Base-by-base conservation (phyloP, 2,113 vertebrate genomes). In the Brevimyrus niger region DNA sequence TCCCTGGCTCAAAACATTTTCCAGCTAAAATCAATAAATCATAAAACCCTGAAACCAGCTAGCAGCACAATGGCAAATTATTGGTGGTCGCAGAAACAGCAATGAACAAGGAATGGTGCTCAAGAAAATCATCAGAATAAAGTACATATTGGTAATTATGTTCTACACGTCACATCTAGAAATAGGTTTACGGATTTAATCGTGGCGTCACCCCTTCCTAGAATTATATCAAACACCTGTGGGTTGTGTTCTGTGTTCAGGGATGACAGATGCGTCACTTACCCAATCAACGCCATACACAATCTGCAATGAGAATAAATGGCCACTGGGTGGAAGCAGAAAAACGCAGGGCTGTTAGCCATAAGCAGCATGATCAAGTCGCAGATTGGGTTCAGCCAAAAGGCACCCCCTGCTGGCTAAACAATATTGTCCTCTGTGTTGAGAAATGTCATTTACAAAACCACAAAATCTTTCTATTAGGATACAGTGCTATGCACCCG, bases 1-100 rank as follows among this genome's bases (percentile, higher is more conserved):
- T 80, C 17, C 73, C 73, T 80, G 15, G 73, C 35, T 42, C 31
- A 80, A 80, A 76, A 80, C 73, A 80, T 42, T 80, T 80, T 80
- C 73, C 73, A 38, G 73, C 73, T 80, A 42, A 42, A 80, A 80
- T 80, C 73, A 80, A 80, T 80, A 80, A 80, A 80, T 35, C 73
- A 80, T 80, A 80, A 73, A 76, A 42, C 73, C 13, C 31, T 38
- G 73, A 42, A 80, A 42, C 15, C 35, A 42, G 13, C 35, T 19
- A 13, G n/a, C 27, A 76, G 27, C 27, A 76, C 31, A 76, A 38
- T 31, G 17, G 73, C 2, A 42, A 80, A 38, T 80, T 80, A 80
- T 42, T 42, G 17, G 73, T 80, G 73, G 6, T 80, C 35, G 4
- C 73, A 80, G 13, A 38, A 80, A 42, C 13, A 42, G 35, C 35